Evolutionary conservation across 2,797 vertebrate genomes (phyloP).

Genomic region (Bovichtus diacanthus): DNA sequence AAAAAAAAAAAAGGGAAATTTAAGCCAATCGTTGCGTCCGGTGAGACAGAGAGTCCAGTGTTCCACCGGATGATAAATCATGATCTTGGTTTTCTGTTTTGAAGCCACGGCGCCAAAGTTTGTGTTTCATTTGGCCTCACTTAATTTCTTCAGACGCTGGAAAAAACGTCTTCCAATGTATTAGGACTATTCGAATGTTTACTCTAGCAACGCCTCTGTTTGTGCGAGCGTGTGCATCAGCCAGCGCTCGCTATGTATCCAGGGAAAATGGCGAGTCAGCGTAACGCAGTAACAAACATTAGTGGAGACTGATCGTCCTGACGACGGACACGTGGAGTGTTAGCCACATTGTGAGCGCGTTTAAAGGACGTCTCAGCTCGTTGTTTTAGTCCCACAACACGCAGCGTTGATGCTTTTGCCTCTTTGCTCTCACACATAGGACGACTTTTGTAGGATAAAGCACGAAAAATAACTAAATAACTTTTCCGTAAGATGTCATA

Average conservation of each 20-base stretch:
- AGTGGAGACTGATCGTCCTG: slow-evolving; percentile 57
- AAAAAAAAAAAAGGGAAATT: slow-evolving; percentile 3
- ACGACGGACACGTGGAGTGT: slow-evolving; percentile 69
- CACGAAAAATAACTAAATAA: too few relatives aligned
- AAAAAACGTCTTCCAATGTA: slow-evolving; percentile 65
- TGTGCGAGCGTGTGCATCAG: slow-evolving; percentile 36
- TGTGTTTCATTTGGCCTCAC: slow-evolving; percentile 65
- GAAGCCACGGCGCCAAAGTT: slow-evolving; percentile 34
- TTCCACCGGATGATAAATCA: slow-evolving; percentile 60
- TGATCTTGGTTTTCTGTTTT: slow-evolving; percentile 37
- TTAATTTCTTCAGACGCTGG: slow-evolving; percentile 6
- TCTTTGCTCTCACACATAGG: background rate
- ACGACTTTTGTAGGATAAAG: too few relatives aligned
- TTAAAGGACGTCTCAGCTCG: background rate
- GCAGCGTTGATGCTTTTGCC: background rate
- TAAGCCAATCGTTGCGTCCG: slow-evolving; percentile 10
- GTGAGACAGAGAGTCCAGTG: slow-evolving; percentile 50
- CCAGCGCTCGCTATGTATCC: slow-evolving; percentile 63
- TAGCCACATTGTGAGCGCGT: background rate
- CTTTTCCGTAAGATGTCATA: too few relatives aligned
- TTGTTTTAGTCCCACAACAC: background rate
- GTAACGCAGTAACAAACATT: slow-evolving; percentile 59
- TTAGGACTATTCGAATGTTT: slow-evolving; percentile 71
- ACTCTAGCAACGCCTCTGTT: slow-evolving; percentile 38
- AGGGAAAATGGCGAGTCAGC: slow-evolving; percentile 68